Evolutionary conservation across 2,797 vertebrate species (phyloP).

Genomic region (Phyllotis vaccarum): DNA sequence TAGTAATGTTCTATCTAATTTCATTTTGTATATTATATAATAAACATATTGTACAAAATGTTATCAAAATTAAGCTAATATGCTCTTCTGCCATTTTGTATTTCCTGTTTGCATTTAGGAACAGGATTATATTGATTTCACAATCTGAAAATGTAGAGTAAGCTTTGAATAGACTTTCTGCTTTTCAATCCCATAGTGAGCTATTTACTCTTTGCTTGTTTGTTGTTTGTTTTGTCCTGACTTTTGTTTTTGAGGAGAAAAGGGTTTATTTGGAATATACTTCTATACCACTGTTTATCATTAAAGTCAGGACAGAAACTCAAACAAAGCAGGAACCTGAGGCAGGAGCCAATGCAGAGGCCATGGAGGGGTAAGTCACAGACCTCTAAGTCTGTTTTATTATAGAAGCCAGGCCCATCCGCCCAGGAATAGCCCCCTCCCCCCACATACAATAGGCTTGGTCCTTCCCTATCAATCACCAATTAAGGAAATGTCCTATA

Average conservation of each 20-base stretch:
- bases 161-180: not conserved
- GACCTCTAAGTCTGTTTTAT: not conserved
- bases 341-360: not conserved
- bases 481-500: not conserved
- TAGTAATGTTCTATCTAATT: not conserved
- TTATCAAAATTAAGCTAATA: not conserved
- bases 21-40: not conserved
- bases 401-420: not conserved
- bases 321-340: not conserved
- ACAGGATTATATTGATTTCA: not conserved
- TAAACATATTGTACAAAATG: not conserved
- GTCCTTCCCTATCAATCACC: not conserved
- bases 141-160: not conserved
- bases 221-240: not conserved
- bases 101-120: not conserved
- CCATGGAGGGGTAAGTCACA: not conserved
- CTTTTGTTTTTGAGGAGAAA: not conserved
- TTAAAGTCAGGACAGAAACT: not conserved
- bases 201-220: not conserved
- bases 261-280: not conserved
- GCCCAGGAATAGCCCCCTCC: no score
- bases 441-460: not conserved
- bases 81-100: not conserved
- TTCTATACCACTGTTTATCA: not conserved
- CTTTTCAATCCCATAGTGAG: rapidly evolving